Conservation (phyloP, 2,888 invertebrate genomes). For the Ceratothoa steindachneri region DNA sequence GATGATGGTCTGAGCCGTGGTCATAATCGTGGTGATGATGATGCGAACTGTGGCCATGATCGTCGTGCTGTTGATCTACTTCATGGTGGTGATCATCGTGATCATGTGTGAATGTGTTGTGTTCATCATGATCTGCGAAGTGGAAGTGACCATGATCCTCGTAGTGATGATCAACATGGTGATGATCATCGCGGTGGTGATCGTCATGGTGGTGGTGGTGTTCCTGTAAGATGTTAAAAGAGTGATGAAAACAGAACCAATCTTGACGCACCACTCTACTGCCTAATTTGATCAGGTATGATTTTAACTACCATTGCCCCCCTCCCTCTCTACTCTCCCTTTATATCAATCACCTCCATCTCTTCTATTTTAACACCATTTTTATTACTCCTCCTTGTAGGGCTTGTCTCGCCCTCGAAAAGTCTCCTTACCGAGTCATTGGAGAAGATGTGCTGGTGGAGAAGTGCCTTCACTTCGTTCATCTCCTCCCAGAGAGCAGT, state of each 20-base stretch:
- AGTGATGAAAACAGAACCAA: too few species aligned
- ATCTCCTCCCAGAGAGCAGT: constrained; percentile 19
- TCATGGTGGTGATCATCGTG: not conserved
- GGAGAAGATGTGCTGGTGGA: not conserved
- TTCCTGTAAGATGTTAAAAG: too few species aligned
- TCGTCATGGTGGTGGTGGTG: constrained; percentile 15
- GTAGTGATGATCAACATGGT: not conserved
- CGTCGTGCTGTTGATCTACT: not conserved
- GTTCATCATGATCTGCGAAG: not conserved
- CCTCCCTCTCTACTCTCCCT: too few species aligned
- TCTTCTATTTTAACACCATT: too few species aligned
- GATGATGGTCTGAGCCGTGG: not conserved
- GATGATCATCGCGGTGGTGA: not conserved
- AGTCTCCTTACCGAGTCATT: not conserved
- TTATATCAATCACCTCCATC: too few species aligned
- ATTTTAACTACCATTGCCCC: too few species aligned
- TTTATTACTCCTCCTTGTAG: too few species aligned
- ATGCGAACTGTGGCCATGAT: not conserved
- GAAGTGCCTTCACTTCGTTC: not conserved
- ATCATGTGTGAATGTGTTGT: not conserved
- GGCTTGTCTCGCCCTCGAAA: too few species aligned
- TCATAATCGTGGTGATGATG: constrained; percentile 12
- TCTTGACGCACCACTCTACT: too few species aligned
- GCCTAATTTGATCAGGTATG: too few species aligned
- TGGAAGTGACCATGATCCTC: not conserved